phyloP scores from a whole-genome alignment of 2,797 vertebrate species.

The Balearica regulorum region DNA sequence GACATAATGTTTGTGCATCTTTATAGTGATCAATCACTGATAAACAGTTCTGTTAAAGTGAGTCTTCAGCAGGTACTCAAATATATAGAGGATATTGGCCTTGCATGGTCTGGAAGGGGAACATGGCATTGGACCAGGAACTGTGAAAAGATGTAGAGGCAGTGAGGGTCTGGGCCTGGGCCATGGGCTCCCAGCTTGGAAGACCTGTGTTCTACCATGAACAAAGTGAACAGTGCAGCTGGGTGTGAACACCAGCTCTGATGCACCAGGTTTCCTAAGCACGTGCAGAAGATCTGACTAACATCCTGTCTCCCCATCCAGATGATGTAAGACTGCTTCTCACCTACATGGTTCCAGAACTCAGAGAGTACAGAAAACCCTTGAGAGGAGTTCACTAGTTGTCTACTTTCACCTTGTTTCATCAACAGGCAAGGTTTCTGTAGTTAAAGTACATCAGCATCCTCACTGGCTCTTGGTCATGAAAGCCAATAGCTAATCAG shows the following conservation, averaged over 20 bases:
- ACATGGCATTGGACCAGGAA: not conserved
- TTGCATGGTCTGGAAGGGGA: not conserved
- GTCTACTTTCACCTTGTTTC: not conserved
- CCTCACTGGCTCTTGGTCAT: not conserved
- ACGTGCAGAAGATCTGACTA: not conserved
- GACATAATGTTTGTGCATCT: not conserved
- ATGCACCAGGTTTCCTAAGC: not conserved
- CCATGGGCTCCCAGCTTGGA: not conserved
- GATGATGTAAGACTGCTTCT: not conserved
- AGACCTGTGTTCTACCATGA: not conserved
- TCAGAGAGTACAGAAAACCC: not conserved
- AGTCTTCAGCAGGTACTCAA: not conserved
- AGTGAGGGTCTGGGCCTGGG: not conserved
- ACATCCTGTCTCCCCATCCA: not conserved
- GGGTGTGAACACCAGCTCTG: not conserved
- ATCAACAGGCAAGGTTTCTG: not conserved
- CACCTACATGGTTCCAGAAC: not conserved
- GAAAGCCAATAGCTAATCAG: not conserved
- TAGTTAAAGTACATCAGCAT: not conserved
- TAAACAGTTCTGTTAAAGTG: not conserved
- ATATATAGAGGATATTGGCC: not conserved
- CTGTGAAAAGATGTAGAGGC: not conserved
- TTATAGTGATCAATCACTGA: not conserved
- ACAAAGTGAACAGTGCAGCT: not conserved
- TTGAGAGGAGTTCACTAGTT: not conserved